Base-by-base conservation (phyloP, 2,888 invertebrate species). In the Lithophane semibrunnea region DNA sequence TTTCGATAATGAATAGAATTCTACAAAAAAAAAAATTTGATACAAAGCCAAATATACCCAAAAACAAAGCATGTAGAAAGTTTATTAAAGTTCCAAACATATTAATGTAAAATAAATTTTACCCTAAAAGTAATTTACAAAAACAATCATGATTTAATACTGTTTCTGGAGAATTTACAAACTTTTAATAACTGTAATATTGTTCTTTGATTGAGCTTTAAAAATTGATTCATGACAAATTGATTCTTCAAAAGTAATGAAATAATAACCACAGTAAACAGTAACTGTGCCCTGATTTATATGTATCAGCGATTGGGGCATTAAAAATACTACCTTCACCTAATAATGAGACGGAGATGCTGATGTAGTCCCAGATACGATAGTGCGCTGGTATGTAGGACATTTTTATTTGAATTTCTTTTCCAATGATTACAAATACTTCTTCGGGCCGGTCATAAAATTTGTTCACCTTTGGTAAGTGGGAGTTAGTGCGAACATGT, bases 401-500 rank as follows among this genome's bases (percentile, higher is more conserved):
- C 21, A 65, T 9, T 29, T 66, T 66, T 29, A 13, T 29, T 67
- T 4, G 21, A 29, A 52, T 47, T 18, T 63, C 4, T 13, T 75
- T 76, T 42, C 12, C 49, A 37, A 29, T 49, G 16, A 29, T 52
- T 37, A 61, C 8, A 71, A 70, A 63, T n/a, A 52, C 37, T 12
- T 42, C 37, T 54, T 54, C n/a, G 42, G 12, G 3, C 2, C 8
- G n/a, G 52, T 63, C 56, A 75, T 77, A 77, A 72, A 79, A 61
- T 37, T 24, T 24, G 21, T 73, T 44, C 52, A 72, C 13, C 42
- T 58, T 29, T 75, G 49, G 47, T 61, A 75, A 60, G 65, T 76
- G n/a, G 10, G 49, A 76, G 60, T 77, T 88, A 86, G n/a, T 61
- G 67, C 47, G 61, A 16, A 21, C 42, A 24, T 61, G 54, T 58